Evolutionary conservation across 1,140 invertebrate species (phyloP).

Genomic region (Drosophila pachea): DNA sequence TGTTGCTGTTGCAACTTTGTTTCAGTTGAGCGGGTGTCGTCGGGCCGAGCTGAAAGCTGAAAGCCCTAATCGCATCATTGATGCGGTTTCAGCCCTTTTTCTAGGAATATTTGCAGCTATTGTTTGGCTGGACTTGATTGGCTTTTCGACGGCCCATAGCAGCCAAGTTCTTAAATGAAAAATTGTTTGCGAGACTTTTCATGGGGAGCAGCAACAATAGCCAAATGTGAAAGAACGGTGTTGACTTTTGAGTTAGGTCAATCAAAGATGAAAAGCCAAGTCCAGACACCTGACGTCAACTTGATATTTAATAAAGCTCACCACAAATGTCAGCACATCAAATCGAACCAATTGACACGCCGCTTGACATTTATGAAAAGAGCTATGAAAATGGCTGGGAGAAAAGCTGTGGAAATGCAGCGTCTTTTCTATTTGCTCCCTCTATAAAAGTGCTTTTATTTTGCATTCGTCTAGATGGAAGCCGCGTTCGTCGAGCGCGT

Average conservation of each 20-base stretch:
- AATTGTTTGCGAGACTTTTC: constrained; percentile 37
- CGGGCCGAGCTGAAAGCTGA: constrained; percentile 48
- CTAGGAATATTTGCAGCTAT: constrained; percentile 39
- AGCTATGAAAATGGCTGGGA: not conserved
- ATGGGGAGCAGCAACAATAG: not conserved
- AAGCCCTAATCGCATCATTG: constrained; percentile 60
- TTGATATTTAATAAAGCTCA: constrained; percentile 26
- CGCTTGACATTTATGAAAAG: constrained; percentile 9
- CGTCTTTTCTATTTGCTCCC: too few relatives aligned
- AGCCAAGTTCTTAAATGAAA: constrained; percentile 54
- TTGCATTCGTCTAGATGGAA: too few relatives aligned
- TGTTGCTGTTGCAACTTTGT: constrained; percentile 37
- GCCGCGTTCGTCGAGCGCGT: too few relatives aligned
- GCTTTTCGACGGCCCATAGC: constrained; percentile 29
- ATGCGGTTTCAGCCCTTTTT: constrained; percentile 56
- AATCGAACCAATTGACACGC: constrained; percentile 25
- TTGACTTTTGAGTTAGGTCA: constrained; percentile 6
- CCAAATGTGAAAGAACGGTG: too few relatives aligned
- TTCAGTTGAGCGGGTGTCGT: constrained; percentile 54
- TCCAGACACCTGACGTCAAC: constrained; percentile 54
- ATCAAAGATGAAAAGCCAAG: constrained; percentile 31
- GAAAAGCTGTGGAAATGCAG: too few relatives aligned
- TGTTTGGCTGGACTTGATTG: constrained; percentile 50
- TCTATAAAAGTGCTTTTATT: not conserved
- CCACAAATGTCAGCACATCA: constrained; percentile 30